A percentile compares a stretch with the other conserved stretches of the same genome.
phyloP scores from a whole-genome alignment of 2,797 vertebrate species.

The Vespertilio murinus region DNA sequence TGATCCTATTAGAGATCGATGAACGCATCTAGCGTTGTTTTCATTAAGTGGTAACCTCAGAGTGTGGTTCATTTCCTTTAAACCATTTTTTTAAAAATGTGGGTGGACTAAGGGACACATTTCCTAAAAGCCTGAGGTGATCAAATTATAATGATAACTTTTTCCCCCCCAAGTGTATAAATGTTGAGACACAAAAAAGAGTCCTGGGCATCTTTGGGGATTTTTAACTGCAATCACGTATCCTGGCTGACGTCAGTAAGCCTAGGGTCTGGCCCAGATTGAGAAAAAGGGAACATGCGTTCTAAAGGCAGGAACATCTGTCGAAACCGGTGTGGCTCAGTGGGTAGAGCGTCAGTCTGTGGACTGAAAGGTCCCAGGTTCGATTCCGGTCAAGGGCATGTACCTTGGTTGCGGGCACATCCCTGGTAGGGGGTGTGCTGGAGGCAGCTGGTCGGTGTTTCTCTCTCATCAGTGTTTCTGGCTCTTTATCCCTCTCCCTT shows the following conservation, averaged over 20 bases:
- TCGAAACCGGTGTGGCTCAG: no score
- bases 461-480: no score
- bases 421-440: no score
- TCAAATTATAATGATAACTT: not conserved
- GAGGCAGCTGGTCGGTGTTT: no score
- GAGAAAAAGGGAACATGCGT: not conserved
- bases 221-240: not conserved
- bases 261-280: not conserved
- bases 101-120: not conserved
- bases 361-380: no score
- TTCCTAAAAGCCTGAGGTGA: not conserved
- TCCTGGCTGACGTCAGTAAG: not conserved
- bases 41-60: constrained; percentile 3
- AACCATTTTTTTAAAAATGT: constrained; percentile 4
- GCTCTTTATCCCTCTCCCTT: no score
- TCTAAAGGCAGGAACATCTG: not conserved
- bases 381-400: no score
- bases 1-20: constrained; percentile 60
- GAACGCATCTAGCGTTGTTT: constrained; percentile 29
- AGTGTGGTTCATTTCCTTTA: constrained; percentile 47
- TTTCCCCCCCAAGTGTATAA: not conserved
- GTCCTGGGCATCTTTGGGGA: not conserved
- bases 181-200: not conserved
- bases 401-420: no score
- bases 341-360: no score